A percentile compares a stretch with the other conserved stretches of the same genome.
Evolutionary conservation across 2,797 vertebrate genomes (phyloP).

Genomic region (Miichthys miiuy): DNA sequence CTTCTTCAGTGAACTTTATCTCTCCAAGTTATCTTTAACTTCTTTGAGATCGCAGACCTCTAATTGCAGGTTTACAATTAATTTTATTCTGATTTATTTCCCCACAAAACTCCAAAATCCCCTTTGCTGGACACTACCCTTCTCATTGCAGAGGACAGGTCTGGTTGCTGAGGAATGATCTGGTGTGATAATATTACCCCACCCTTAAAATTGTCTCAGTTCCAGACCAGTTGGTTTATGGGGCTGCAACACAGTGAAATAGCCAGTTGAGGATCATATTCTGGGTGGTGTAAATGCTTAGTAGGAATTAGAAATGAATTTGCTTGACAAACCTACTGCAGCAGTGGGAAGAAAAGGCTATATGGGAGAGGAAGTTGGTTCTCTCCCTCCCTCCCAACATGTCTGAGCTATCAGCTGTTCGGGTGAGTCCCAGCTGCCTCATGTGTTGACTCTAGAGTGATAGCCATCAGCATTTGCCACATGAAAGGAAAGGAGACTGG

Average conservation of each 20-base stretch:
- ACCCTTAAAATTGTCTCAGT: neutral
- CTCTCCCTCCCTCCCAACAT: constrained; percentile 63
- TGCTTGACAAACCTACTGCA: constrained; percentile 29
- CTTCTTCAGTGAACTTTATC: neutral
- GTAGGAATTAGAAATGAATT: constrained; percentile 9
- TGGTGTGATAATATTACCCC: neutral
- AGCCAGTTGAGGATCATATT: constrained; percentile 5
- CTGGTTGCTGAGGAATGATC: neutral
- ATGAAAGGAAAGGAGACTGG: constrained; percentile 77
- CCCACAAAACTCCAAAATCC: neutral
- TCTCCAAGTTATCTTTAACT: neutral
- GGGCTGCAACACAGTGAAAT: neutral
- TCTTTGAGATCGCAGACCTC: neutral
- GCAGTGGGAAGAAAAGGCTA: constrained; percentile 38
- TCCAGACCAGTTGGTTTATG: constrained; percentile 14
- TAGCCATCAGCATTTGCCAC: constrained; percentile 85
- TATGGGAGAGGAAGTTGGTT: constrained; percentile 44
- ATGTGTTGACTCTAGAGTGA: constrained; percentile 84
- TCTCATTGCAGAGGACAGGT: neutral
- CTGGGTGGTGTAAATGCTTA: neutral
- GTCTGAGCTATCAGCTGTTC: constrained; percentile 84
- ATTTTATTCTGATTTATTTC: neutral
- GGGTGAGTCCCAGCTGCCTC: constrained; percentile 81
- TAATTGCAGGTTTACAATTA: neutral
- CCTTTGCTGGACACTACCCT: neutral